Evolutionary conservation across 2,113 vertebrate genomes (phyloP), one percentile per base, ranked within the genome.

Genomic region (Salvelinus fontinalis): DNA sequence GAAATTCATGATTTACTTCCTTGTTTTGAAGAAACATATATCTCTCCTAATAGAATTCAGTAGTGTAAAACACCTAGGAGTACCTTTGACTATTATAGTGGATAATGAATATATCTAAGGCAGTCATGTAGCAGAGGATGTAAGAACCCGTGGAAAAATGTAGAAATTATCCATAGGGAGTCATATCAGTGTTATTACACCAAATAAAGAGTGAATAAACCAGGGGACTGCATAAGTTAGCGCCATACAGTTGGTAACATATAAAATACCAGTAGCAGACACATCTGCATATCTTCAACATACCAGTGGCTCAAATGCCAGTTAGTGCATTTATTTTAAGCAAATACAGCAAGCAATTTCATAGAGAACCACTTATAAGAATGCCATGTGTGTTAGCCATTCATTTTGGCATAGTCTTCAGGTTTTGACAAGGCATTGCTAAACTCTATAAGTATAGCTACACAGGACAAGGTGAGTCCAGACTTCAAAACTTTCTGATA

Each of bases 391-490:
- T 62, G 22, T 29, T 51, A 70, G 74, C 74, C 69, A 71, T 49
- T 70, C 39, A 68, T 31, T 54, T 57, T 75, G 84, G 77, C 83
- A 81, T 80, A 85, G 77, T 84, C 84, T 44, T 89, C 67, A 70
- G 73, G 78, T 8, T 83, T 74, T 72, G 81, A 79, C 85, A 76
- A 76, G 67, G 69, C 67, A 64, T 79, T 83, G 84, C 65, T 44
- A 67, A 60, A 70, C 78, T 67, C 78, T 81, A 48, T 72, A 78
- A 82, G 73, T 81, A 54, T 64, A 81, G 82, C 73, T 79, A 90
- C 87, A 73, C 87, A 89, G 87, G 88, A 87, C 90, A 92, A 93
- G 91, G 89, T 92, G 89, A 93, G 81, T 77, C 77, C 86, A 90
- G 89, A 85, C 90, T 93, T 92, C 86, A 89, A 83, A 91, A 92